A percentile compares a stretch with the other conserved stretches of the same genome.
These are phyloP conservation scores for Petrocephalus schoutedeni DNA, from an alignment of 2,797 vertebrate genomes.

Conservation along the genomic window DNA sequence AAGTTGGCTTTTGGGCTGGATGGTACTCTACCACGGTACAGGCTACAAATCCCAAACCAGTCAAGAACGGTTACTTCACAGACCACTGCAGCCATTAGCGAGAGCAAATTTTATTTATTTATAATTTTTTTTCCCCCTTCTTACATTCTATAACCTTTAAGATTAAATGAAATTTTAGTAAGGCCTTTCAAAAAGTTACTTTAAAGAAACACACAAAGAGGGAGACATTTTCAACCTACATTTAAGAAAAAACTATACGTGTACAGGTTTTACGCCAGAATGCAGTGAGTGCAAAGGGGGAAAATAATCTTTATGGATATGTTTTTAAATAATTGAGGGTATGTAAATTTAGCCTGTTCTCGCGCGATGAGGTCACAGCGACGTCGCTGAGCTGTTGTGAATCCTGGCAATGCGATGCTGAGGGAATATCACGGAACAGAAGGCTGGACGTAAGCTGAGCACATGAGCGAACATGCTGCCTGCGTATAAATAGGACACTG, in stretches of 20 bases:
- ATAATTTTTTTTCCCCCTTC: background rate
- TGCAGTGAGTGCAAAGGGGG: background rate
- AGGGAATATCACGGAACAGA: background rate
- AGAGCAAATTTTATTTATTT: background rate
- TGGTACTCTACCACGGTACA: background rate
- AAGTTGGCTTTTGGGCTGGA: background rate
- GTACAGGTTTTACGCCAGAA: background rate
- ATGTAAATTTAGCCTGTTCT: constrained; percentile 8
- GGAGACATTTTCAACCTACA: constrained; percentile 24
- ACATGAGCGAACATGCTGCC: background rate
- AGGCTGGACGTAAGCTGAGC: background rate
- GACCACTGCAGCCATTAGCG: background rate
- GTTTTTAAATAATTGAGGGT: background rate
- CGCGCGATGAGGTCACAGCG: background rate
- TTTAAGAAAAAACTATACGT: background rate
- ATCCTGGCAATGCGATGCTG: background rate
- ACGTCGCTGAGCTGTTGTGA: background rate
- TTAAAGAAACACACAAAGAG: constrained; percentile 26
- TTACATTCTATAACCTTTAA: constrained; percentile 25
- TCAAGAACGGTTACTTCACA: background rate
- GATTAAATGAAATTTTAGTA: constrained; percentile 23
- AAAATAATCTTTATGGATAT: background rate
- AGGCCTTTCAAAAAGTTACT: constrained; percentile 14
- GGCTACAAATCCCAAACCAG: background rate
- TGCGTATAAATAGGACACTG: constrained; percentile 7